These are phyloP conservation scores for Littorina saxatilis DNA, from an alignment of 1,140 invertebrate species.

Conservation along the genomic window DNA sequence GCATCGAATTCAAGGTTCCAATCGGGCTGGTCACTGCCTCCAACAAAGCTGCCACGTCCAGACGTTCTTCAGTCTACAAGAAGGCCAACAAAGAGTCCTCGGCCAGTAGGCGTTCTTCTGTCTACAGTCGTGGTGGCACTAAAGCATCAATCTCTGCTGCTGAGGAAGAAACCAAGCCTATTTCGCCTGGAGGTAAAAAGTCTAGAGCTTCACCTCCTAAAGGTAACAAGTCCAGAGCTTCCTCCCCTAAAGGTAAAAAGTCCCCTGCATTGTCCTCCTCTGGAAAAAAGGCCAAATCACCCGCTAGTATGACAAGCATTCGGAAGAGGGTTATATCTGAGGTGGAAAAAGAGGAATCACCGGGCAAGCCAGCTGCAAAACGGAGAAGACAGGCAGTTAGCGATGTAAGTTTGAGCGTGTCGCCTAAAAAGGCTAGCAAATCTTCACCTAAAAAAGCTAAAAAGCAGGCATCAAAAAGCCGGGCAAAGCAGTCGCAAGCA, in stretches of 20 bases:
- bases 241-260: slow-evolving; percentile 4
- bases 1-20: slow-evolving; percentile 11
- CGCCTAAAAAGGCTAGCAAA: not conserved
- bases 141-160: too few relatives aligned
- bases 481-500: not conserved
- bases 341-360: slow-evolving; percentile 15
- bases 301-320: not conserved
- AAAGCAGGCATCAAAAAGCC: not conserved
- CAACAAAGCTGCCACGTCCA: not conserved
- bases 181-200: not conserved
- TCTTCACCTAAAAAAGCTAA: not conserved
- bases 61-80: not conserved
- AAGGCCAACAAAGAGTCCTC: not conserved
- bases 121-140: not conserved
- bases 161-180: not conserved
- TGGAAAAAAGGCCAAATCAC: not conserved
- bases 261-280: too few relatives aligned
- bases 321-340: slow-evolving; percentile 14
- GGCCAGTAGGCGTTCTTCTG: slow-evolving; percentile 4
- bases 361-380: slow-evolving; percentile 12
- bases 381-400: not conserved
- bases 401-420: not conserved
- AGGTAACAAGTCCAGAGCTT: not conserved
- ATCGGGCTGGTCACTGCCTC: not conserved
- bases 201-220: not conserved